Evolutionary conservation across 1,140 invertebrate genomes (phyloP), one percentile per base, ranked within the genome.

Genomic region (Lepidurus arcticus): DNA sequence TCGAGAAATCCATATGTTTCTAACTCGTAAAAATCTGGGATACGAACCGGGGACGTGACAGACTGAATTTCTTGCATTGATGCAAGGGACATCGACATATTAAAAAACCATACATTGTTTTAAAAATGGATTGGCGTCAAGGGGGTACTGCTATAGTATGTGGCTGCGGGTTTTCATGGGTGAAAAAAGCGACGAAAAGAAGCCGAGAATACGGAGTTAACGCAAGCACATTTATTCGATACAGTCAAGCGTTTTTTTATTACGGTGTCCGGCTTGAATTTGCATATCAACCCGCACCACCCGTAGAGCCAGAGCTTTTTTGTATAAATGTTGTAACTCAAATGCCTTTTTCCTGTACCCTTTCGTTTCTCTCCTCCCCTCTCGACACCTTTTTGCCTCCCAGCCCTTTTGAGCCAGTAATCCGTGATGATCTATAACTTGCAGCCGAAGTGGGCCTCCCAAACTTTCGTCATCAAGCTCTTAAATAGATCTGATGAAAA

Each of bases 1-100:
- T 86, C 87, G 90, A 53, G 93, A 96, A 84, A 93, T 96, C 77
- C 92, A 94, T 82, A 89, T 94, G 77, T 95, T 96, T 85, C 86
- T 97, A 13, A 93, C 94, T 82, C 85, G 94, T 76, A 95, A 95
- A 84, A 92, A 93, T 83, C 88, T 94, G 80, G 91, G 90, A 43
- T 93, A 91, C 83, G 88, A 88, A 73, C 89, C 90, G 10, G 79
- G 78, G 47, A 76, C 77, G 74, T 79, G 53, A 65, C 53, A 16
- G 53, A 21, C 53, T 13, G 7, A n/a, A n/a, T 21, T 65, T 65
- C 13, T 21, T 13, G 6, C 8, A n/a, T 65, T 65, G 16, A 65
- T 1, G 53, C 53, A 13, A 16, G 34, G 34, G 34, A 34, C 2
- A 34, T 34, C 34, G 34, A 34, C 34, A 34, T 34, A 34, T 34